phyloP scores from a whole-genome alignment of 2,113 vertebrate genomes.

The Corythaeola cristata region DNA sequence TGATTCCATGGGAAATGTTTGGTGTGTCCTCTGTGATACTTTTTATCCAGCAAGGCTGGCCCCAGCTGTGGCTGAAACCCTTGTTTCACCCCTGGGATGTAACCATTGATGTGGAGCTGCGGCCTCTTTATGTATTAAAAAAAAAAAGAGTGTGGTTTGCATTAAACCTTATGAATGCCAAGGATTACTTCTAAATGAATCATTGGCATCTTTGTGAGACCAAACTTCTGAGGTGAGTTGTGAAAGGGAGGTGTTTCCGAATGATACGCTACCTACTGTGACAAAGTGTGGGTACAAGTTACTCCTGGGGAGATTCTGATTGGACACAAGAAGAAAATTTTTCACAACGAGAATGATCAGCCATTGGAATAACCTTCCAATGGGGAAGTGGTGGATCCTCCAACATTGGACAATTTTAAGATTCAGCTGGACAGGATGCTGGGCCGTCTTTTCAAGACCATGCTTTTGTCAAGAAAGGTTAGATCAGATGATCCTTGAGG shows the following conservation, averaged over 20 bases:
- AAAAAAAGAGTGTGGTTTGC: background rate
- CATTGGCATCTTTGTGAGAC: background rate
- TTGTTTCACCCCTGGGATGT: background rate
- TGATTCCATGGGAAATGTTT: background rate
- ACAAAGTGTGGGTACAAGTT: too few species aligned
- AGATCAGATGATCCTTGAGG: too few species aligned
- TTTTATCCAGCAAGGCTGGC: background rate
- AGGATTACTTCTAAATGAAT: background rate
- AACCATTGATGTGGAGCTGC: background rate
- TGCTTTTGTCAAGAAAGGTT: too few species aligned
- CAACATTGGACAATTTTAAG: too few species aligned
- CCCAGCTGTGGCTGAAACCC: background rate
- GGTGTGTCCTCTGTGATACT: background rate
- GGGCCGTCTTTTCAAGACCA: too few species aligned
- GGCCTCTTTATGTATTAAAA: background rate
- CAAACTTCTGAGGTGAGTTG: background rate
- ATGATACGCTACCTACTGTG: background rate
- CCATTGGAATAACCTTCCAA: too few species aligned
- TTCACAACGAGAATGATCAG: too few species aligned
- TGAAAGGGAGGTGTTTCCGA: rapidly evolving
- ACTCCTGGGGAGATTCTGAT: too few species aligned
- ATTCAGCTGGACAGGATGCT: too few species aligned
- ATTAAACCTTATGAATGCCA: background rate
- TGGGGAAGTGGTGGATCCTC: too few species aligned
- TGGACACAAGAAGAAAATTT: too few species aligned